A percentile compares a stretch with the other conserved stretches of the same genome.
Conservation (phyloP, 2,113 vertebrate species). For the Gavia stellata region DNA sequence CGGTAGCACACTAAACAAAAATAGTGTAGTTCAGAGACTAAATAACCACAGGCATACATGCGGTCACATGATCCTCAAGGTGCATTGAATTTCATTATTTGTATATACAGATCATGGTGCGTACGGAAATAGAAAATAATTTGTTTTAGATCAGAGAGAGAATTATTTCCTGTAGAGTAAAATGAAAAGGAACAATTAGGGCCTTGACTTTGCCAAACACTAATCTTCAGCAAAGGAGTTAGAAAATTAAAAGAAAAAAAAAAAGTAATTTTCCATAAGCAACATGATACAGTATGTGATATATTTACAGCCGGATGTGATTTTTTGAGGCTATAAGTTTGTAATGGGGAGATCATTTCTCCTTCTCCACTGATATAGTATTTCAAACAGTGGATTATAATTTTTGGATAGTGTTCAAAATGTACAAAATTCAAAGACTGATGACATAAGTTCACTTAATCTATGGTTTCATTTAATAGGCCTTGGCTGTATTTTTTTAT, state of each 20-base stretch:
- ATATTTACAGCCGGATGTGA: slow-evolving; percentile 28
- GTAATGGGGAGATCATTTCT: slow-evolving; percentile 15
- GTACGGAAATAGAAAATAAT: background rate
- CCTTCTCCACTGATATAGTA: slow-evolving; percentile 24
- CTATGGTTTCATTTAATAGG: slow-evolving; percentile 44
- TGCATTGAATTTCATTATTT: background rate
- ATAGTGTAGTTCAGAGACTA: background rate
- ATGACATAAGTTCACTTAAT: slow-evolving; percentile 27
- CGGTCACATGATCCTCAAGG: background rate
- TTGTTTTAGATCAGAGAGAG: background rate
- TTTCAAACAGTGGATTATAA: slow-evolving; percentile 59
- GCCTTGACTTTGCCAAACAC: background rate
- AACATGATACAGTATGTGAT: background rate
- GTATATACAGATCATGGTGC: background rate
- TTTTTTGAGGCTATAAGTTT: background rate
- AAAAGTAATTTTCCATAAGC: background rate
- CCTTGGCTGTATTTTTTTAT: background rate
- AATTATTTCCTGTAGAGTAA: background rate
- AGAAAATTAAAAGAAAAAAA: background rate
- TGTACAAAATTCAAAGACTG: slow-evolving; percentile 46
- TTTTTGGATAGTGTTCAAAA: slow-evolving; percentile 61
- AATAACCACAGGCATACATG: background rate
- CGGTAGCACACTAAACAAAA: background rate
- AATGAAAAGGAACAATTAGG: background rate
- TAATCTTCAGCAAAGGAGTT: slow-evolving; percentile 16